Conservation (phyloP, 2,113 vertebrate genomes). For the Toxotes chatareus region DNA sequence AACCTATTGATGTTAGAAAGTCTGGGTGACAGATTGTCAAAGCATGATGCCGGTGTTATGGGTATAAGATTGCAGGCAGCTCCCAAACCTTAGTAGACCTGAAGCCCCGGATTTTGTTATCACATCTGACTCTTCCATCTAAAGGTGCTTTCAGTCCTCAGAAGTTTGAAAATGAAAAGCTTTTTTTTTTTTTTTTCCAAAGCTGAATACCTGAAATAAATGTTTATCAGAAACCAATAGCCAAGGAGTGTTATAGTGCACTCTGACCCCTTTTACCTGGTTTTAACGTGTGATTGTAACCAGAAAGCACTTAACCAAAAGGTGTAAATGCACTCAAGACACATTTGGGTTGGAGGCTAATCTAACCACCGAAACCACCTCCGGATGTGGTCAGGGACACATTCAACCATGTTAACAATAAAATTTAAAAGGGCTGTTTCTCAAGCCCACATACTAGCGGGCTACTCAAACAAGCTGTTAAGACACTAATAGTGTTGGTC, state of each 20-base stretch:
- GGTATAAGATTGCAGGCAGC: not conserved
- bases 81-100: not conserved
- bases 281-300: not conserved
- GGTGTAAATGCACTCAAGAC: conserved; percentile 30
- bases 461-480: not conserved
- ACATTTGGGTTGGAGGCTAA: not conserved
- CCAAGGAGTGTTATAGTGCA: not conserved
- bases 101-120: not conserved
- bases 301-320: conserved; percentile 33
- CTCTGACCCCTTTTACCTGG: not conserved
- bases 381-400: conserved; percentile 5
- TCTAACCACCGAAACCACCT: not conserved
- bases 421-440: not conserved
- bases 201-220: not conserved
- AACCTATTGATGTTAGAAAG: not conserved
- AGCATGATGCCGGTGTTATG: not conserved
- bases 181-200: not conserved
- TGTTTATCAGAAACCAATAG: conserved; percentile 10
- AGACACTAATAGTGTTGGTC: not conserved
- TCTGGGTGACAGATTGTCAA: not conserved
- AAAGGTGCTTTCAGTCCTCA: not conserved
- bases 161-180: not conserved
- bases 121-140: not conserved
- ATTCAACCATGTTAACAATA: not conserved
- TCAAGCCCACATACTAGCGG: not conserved